Conservation (phyloP, 1,140 invertebrate species). For the Drosophila ficusphila region DNA sequence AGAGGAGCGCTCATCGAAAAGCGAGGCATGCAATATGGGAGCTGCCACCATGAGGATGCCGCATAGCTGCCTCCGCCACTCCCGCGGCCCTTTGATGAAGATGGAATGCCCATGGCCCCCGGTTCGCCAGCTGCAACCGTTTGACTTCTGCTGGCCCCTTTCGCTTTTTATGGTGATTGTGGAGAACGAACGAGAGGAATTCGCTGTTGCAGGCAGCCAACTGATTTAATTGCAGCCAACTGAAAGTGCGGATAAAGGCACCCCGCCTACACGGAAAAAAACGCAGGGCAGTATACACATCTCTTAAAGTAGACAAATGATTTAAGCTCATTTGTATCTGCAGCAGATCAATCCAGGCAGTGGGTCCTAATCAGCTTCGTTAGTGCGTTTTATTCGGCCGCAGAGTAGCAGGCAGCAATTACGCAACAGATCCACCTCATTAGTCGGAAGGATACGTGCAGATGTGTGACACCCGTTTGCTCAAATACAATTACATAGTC, state of each 20-base stretch:
- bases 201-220: slow-evolving; percentile 29
- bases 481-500: slow-evolving; percentile 79
- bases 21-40: slow-evolving; percentile 52
- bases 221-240: slow-evolving; percentile 61
- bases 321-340: no score
- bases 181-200: slow-evolving; percentile 37
- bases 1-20: slow-evolving; percentile 37
- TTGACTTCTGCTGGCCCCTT: slow-evolving; percentile 65
- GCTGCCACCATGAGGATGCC: slow-evolving; percentile 51
- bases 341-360: not conserved
- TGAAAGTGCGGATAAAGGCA: slow-evolving; percentile 19
- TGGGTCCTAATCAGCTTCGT: slow-evolving; percentile 28
- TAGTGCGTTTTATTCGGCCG: slow-evolving; percentile 33
- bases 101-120: slow-evolving; percentile 54
- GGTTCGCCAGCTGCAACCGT: slow-evolving; percentile 63
- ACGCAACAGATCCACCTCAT: slow-evolving; percentile 55
- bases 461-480: slow-evolving; percentile 32
- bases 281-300: no score
- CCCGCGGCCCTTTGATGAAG: slow-evolving; percentile 69
- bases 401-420: slow-evolving; percentile 44
- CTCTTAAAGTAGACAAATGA: no score
- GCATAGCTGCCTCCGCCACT: slow-evolving; percentile 28
- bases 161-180: slow-evolving; percentile 67
- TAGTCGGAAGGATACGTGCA: slow-evolving; percentile 59
- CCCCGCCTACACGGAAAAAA: not conserved